Evolutionary conservation across 2,797 vertebrate genomes (phyloP), one percentile per base, ranked within the genome.

Genomic region (Myioborus miniatus): DNA sequence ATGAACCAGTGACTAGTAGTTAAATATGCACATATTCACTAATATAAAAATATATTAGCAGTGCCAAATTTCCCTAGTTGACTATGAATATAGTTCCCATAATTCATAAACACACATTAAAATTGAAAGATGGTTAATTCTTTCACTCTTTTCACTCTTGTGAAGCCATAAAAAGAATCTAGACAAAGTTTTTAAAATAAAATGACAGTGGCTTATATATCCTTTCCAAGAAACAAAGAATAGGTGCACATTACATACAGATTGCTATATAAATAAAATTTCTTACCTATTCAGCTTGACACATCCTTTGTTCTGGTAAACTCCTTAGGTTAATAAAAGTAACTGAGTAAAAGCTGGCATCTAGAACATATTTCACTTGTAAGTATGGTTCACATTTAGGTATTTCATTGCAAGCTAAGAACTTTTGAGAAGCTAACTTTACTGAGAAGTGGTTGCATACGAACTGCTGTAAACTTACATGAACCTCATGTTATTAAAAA

Each of bases 231-330:
- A 89, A 91, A 90, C 16, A 94, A 74, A 81, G 47, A 92, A 68
- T 62, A 84, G 80, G 27, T 92, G 52, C 44, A 71, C 2, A 16
- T 30, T 88, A 4, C 15, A 81, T 67, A 67, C 69, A 75, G 50
- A 93, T 34, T 94, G 55, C 68, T 68, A 67, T 27, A 89, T 95
- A 92, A 95, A 79, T 37, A 56, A 95, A 97, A 88, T 74, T 47
- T 90, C 90, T 97, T 98, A 98, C 98, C 98, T 95, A 94, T 90
- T 95, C 90, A 94, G 77, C 88, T 96, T 92, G 92, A 86, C 63
- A 79, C 49, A 58, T 69, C 84, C 95, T 96, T 94, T 53, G 8
- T 79, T 94, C 96, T 97, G 91, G 89, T 86, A 95, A 94, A 83
- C 89, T 94, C 84, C 93, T 96, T 84, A 92, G 72, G 90, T 81